These are phyloP conservation scores for Pristionchus fissidentatus DNA, from an alignment of 2,888 invertebrate genomes.

Conservation along the genomic window DNA sequence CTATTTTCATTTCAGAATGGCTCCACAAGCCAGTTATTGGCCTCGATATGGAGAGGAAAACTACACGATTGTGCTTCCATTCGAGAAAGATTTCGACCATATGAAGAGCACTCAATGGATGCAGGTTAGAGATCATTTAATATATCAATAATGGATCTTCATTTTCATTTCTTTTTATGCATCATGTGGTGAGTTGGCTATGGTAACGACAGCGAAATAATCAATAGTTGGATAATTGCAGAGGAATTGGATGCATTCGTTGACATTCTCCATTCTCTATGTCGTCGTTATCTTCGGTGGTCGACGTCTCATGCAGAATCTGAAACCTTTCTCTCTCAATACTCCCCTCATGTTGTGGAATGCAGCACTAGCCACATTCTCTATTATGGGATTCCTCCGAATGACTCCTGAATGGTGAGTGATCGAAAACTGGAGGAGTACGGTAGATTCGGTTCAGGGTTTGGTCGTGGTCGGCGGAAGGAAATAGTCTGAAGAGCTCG, in stretches of 20 bases:
- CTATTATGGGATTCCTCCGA: slow-evolving; percentile 83
- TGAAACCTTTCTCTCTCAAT: slow-evolving; percentile 90
- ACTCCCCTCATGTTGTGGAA: slow-evolving; percentile 93
- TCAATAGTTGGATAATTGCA: slow-evolving; percentile 81
- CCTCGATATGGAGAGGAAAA: no score
- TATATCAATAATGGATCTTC: no score
- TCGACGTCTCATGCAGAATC: slow-evolving; percentile 90
- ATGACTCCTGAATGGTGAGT: slow-evolving; percentile 35
- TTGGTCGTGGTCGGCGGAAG: slow-evolving; percentile 57
- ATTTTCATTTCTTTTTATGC: no score
- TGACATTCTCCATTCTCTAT: slow-evolving; percentile 84
- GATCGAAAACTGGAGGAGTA: no score
- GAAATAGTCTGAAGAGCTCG: slow-evolving; percentile 86
- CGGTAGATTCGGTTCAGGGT: background rate
- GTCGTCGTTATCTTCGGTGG: slow-evolving; percentile 94
- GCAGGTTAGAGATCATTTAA: no score
- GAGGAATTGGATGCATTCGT: slow-evolving; percentile 85
- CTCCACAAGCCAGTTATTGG: no score
- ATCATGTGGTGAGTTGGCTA: no score
- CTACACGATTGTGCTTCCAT: no score
- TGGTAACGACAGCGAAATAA: no score
- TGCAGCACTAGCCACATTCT: slow-evolving; percentile 89
- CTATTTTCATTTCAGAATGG: no score
- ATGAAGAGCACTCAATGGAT: no score
- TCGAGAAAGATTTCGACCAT: no score